phyloP scores from a whole-genome alignment of 2,888 invertebrate species.

The Drosophila lutescens region DNA sequence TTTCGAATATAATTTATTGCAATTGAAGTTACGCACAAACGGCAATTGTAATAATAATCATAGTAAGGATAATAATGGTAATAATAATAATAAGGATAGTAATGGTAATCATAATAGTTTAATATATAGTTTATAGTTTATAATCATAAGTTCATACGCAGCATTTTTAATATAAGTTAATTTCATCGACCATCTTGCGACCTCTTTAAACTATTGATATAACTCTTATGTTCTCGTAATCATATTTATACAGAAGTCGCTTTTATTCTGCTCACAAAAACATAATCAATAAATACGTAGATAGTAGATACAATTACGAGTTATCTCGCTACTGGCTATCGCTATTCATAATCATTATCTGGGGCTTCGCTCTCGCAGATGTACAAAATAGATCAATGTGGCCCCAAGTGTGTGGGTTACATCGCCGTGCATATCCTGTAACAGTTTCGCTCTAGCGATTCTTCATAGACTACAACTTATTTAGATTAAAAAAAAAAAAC shows the following conservation, averaged over 20 bases:
- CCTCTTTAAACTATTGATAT: conserved; percentile 40
- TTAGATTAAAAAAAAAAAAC: conserved; percentile 1
- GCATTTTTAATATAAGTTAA: conserved; percentile 76
- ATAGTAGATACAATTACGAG: conserved; percentile 30
- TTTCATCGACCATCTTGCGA: conserved; percentile 20
- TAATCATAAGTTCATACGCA: conserved; percentile 83
- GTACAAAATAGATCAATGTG: conserved; percentile 66
- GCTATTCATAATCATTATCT: conserved; percentile 35
- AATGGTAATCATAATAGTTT: conserved; percentile 43
- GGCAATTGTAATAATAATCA: conserved; percentile 32
- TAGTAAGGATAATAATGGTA: conserved; percentile 36
- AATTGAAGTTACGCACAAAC: conserved; percentile 33
- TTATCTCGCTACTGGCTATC: conserved; percentile 20
- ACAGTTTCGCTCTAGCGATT: conserved; percentile 28
- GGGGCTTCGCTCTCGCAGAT: conserved; percentile 38
- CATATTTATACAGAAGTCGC: conserved; percentile 36
- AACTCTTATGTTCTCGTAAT: conserved; percentile 39
- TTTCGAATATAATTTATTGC: conserved; percentile 41
- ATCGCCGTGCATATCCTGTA: conserved; percentile 29
- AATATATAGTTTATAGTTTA: conserved; percentile 69
- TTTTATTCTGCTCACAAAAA: conserved; percentile 21
- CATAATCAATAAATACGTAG: conserved; percentile 30
- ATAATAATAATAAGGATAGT: conserved; percentile 32
- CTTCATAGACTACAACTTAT: conserved; percentile 24
- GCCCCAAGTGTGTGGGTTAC: conserved; percentile 64